Conservation (phyloP, 2,113 vertebrate species). For the Podarcis cretensis region DNA sequence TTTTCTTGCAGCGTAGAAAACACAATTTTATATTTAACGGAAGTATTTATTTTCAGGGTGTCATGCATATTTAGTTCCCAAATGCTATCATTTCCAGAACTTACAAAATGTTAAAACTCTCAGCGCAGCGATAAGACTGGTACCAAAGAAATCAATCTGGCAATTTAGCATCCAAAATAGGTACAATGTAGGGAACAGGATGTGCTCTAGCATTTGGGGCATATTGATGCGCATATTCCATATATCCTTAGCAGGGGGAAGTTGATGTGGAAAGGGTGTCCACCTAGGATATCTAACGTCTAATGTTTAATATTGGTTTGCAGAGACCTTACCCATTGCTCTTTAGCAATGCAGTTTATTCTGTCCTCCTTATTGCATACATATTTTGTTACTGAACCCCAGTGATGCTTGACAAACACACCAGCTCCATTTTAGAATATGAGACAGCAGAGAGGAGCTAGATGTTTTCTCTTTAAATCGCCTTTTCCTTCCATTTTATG, state of each 20-base stretch:
- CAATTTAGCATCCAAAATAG: not conserved
- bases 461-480: not conserved
- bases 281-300: not conserved
- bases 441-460: not conserved
- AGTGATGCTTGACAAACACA: not conserved
- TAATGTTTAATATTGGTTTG: not conserved
- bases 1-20: not conserved
- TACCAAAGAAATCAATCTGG: not conserved
- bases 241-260: not conserved
- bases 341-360: constrained; percentile 2
- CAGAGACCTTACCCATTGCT: not conserved
- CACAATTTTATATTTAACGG: not conserved
- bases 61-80: not conserved
- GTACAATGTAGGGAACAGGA: not conserved
- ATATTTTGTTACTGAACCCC: not conserved
- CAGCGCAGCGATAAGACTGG: not conserved
- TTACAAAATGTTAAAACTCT: not conserved
- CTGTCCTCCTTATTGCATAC: not conserved
- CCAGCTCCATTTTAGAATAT: constrained; percentile 15
- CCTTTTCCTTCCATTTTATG: not conserved
- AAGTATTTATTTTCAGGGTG: not conserved
- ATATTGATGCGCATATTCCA: not conserved
- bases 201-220: not conserved
- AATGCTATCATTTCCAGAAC: not conserved
- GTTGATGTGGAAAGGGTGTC: not conserved